Conservation (phyloP, 2,113 vertebrate species). For the Rostratula benghalensis region DNA sequence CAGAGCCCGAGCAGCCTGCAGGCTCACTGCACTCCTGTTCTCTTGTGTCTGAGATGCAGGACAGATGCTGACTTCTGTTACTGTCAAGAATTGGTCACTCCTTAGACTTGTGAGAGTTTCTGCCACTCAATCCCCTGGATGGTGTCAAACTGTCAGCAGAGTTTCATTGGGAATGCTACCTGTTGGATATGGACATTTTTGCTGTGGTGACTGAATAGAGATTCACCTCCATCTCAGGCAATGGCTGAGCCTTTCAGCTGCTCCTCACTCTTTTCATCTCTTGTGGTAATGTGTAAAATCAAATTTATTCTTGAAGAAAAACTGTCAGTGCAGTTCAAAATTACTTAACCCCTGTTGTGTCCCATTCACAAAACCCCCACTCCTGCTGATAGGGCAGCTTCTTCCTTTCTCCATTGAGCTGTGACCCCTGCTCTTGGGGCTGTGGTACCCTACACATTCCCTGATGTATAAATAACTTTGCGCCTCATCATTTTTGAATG, state of each 20-base stretch:
- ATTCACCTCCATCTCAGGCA: background rate
- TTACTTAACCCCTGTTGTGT: background rate
- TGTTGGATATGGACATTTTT: background rate
- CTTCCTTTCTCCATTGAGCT: background rate
- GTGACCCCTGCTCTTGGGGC: background rate
- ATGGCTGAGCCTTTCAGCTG: background rate
- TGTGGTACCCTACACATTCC: background rate
- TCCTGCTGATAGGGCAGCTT: background rate
- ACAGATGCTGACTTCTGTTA: background rate
- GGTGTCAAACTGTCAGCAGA: background rate
- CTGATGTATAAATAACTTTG: constrained; percentile 19
- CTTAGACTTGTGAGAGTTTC: background rate
- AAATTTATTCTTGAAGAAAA: background rate
- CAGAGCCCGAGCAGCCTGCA: background rate
- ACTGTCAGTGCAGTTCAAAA: background rate
- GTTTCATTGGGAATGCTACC: background rate
- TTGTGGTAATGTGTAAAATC: background rate
- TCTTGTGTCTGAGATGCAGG: background rate
- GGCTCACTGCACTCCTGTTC: background rate
- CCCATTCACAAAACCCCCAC: background rate
- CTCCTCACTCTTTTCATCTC: background rate
- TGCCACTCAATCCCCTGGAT: background rate
- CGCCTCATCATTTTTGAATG: constrained; percentile 9
- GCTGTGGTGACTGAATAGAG: background rate
- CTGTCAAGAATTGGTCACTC: background rate